A percentile compares a stretch with the other conserved stretches of the same genome.
Evolutionary conservation across 1,140 invertebrate species (phyloP).

Genomic region (Coptotermes formosanus): DNA sequence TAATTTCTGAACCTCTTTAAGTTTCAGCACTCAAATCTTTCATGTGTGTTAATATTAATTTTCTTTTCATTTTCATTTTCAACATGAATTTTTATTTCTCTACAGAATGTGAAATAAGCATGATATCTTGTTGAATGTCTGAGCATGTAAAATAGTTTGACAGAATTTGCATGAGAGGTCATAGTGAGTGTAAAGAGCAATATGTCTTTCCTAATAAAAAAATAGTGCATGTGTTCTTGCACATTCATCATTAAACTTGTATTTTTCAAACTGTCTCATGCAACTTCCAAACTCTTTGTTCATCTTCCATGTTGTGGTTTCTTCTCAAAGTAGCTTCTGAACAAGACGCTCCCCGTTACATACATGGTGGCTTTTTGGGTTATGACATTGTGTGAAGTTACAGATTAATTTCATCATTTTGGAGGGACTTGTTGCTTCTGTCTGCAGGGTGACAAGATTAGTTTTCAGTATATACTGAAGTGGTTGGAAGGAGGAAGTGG

Average conservation of each 20-base stretch:
- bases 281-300: background rate
- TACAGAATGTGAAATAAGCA: background rate
- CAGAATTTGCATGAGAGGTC: constrained; percentile 1
- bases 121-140: background rate
- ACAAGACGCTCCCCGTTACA: background rate
- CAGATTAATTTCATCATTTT: too few relatives aligned
- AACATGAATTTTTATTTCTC: background rate
- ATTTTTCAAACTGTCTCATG: background rate
- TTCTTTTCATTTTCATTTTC: constrained; percentile 30
- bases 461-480: too few relatives aligned
- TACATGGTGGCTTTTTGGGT: too few relatives aligned
- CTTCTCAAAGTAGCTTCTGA: background rate
- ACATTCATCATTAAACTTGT: background rate
- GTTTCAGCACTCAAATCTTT: constrained; percentile 9
- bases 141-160: background rate
- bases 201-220: background rate
- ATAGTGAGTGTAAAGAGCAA: background rate
- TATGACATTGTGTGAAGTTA: too few relatives aligned
- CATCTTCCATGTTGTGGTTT: background rate
- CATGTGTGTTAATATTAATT: constrained; percentile 40
- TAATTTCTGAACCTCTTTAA: constrained; percentile 39
- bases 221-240: background rate
- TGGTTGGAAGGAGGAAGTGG: too few relatives aligned
- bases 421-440: too few relatives aligned
- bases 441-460: too few relatives aligned